These are phyloP conservation scores for Macroteleia sp. DNA, from an alignment of 2,888 invertebrate genomes.

Conservation along the genomic window DNA sequence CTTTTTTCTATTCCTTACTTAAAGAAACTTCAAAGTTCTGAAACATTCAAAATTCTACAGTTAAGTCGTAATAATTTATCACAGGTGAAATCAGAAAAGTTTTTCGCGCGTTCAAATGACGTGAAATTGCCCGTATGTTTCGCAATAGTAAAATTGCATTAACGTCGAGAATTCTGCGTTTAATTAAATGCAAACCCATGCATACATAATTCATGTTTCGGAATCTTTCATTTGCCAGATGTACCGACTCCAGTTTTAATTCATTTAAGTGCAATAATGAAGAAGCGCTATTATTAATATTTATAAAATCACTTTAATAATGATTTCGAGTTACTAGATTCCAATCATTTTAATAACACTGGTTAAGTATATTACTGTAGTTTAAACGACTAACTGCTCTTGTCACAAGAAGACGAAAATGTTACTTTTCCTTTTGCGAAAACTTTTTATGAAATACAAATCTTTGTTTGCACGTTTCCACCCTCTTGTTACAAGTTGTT, in stretches of 20 bases:
- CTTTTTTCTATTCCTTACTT: too few species aligned
- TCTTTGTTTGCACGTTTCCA: too few species aligned
- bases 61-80: slow-evolving; percentile 28
- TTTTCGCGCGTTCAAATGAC: slow-evolving; percentile 47
- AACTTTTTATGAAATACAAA: too few species aligned
- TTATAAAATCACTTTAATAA: slow-evolving; percentile 33
- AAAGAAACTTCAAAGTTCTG: too few species aligned
- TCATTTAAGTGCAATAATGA: slow-evolving; percentile 38
- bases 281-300: slow-evolving; percentile 46
- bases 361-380: too few species aligned
- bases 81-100: slow-evolving; percentile 29
- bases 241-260: slow-evolving; percentile 52
- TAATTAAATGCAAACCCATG: slow-evolving; percentile 61
- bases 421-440: too few species aligned
- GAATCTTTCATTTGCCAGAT: slow-evolving; percentile 62
- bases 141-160: slow-evolving; percentile 60
- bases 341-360: slow-evolving; percentile 45
- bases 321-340: slow-evolving; percentile 21
- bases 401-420: too few species aligned
- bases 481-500: too few species aligned
- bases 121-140: slow-evolving; percentile 42
- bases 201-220: slow-evolving; percentile 61
- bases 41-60: too few species aligned
- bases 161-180: slow-evolving; percentile 50
- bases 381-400: too few species aligned